These are phyloP conservation scores for Jacana jacana DNA, from an alignment of 2,113 vertebrate species.

Conservation along the genomic window DNA sequence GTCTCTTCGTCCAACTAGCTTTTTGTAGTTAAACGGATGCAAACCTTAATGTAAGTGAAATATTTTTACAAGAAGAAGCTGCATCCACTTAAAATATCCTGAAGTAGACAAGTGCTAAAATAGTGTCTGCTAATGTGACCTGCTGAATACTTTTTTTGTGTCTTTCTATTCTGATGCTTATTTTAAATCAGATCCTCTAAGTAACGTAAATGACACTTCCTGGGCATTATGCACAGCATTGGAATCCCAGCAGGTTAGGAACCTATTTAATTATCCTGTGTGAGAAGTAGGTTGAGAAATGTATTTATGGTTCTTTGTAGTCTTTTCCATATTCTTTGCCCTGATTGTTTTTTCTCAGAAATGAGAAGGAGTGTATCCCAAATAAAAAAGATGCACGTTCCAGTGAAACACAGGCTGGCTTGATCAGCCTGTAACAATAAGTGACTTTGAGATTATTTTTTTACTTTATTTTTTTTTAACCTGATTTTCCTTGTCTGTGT, in stretches of 20 bases:
- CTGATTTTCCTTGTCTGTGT: not conserved
- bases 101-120: not conserved
- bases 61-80: not conserved
- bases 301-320: not conserved
- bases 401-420: not conserved
- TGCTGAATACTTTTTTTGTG: not conserved
- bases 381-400: not conserved
- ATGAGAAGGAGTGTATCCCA: not conserved
- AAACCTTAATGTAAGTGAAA: not conserved
- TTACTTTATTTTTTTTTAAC: not conserved
- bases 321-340: not conserved
- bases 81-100: not conserved
- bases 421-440: not conserved
- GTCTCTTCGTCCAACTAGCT: not conserved
- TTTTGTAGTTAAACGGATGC: not conserved
- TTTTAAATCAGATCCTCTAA: not conserved
- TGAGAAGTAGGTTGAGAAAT: conserved; percentile 14
- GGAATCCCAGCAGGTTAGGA: not conserved
- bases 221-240: not conserved
- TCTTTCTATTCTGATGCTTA: not conserved
- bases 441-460: not conserved
- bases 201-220: not conserved
- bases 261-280: not conserved
- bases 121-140: not conserved
- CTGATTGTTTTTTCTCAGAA: not conserved